A percentile compares a stretch with the other conserved stretches of the same genome.
phyloP scores from a whole-genome alignment of 2,888 invertebrate genomes.

The Scaptomyza polygonia region DNA sequence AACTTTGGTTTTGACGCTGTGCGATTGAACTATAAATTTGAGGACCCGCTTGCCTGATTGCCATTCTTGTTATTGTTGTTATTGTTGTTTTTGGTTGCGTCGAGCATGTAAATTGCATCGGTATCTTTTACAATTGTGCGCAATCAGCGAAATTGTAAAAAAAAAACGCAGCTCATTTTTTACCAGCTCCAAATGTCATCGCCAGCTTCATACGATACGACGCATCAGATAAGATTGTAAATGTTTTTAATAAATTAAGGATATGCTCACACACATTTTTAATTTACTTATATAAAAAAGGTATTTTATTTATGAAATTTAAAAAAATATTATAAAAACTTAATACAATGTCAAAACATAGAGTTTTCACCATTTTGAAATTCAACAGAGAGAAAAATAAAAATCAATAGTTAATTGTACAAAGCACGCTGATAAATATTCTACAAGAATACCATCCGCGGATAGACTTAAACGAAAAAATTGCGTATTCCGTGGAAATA shows the following conservation, averaged over 20 bases:
- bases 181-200: conserved; percentile 37
- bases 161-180: conserved; percentile 71
- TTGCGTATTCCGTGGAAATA: conserved; percentile 50
- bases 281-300: too few species aligned
- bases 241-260: conserved; percentile 81
- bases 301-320: too few species aligned
- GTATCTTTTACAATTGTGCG: conserved; percentile 67
- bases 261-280: neutral
- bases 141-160: conserved; percentile 81
- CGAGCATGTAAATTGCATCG: conserved; percentile 70
- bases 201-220: conserved; percentile 13
- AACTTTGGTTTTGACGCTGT: conserved; percentile 60
- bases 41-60: conserved; percentile 61
- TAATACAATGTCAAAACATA: neutral
- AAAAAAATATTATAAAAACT: too few species aligned
- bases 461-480: conserved; percentile 7
- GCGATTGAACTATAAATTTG: conserved; percentile 73
- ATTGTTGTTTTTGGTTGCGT: conserved; percentile 30
- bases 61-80: conserved; percentile 60
- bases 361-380: neutral
- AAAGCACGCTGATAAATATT: neutral
- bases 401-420: neutral
- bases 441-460: neutral
- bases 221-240: conserved; percentile 65
- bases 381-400: neutral